These are phyloP conservation scores for Phocides pigmalion DNA, from an alignment of 1,140 invertebrate species.

Conservation along the genomic window DNA sequence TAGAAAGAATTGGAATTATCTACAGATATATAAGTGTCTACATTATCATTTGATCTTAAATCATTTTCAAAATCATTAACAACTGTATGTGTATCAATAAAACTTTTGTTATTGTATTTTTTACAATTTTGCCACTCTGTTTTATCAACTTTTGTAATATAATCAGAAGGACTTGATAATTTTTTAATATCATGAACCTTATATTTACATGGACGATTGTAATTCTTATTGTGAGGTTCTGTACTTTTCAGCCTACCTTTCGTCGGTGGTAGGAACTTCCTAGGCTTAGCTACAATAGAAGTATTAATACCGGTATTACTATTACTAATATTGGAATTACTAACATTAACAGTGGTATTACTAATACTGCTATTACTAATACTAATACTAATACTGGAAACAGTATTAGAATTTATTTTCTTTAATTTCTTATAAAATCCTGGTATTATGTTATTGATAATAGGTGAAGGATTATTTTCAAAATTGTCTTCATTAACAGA, in stretches of 20 bases:
- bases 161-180: not conserved
- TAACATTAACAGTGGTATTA: no score
- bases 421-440: no score
- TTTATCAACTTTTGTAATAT: not conserved
- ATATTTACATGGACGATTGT: not conserved
- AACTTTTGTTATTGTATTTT: not conserved
- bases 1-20: not conserved
- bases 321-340: not conserved
- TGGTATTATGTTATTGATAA: no score
- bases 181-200: conserved; percentile 5
- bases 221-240: not conserved
- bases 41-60: not conserved
- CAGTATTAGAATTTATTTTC: no score
- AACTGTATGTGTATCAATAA: not conserved
- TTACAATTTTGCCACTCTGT: not conserved
- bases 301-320: no score
- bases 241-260: not conserved
- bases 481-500: no score
- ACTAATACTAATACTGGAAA: no score
- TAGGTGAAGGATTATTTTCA: no score
- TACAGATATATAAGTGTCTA: not conserved
- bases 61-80: not conserved
- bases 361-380: no score
- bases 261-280: conserved; percentile 20
- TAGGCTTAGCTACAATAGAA: conserved; percentile 1